Evolutionary conservation across 2,888 invertebrate species (phyloP), one percentile per base, ranked within the genome.

Genomic region (Agrenia bidenticulata): DNA sequence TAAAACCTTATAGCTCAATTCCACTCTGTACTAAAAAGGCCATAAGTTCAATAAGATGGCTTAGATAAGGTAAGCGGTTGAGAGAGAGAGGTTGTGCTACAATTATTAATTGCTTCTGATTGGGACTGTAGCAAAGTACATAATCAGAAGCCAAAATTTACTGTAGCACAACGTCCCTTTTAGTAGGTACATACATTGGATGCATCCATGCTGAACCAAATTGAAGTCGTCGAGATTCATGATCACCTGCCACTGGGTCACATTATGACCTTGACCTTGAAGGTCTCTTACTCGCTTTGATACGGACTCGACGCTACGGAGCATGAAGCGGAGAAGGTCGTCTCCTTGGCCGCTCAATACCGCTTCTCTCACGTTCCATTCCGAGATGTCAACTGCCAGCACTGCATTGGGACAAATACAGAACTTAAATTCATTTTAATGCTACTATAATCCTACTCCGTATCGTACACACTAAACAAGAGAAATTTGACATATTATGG

Each of bases 181-280:
- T n/a, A n/a, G n/a, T 45, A 55, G 7, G 9, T 55, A 27, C 55
- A 4, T n/a, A 55, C 57, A 57, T 39, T 37, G 41, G 2, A 57
- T 9, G 39, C 57, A 57, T 5, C 41, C 57, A 23, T 57, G 57
- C 19, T 57, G 57, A 13, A 17, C 19, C 9, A 57, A 21, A 39
- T 39, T 57, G 19, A 57, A 57, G 21, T 39, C 39, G 41, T 57
- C 57, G 39, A 57, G 13, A 41, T 57, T 57, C 9, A 57, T 39
- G 57, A 57, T 17, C 2, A 39, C 41, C 19, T 57, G 57, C 57
- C 57, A 57, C 19, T 57, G 57, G 17, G 57, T 57, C 15, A 57
- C 57, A 19, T 57, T 57, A 13, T 39, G 2, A 2, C 57, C 57
- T 2, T 17, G 19, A 13, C 13, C 21, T 57, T 57, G 57, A 7